Base-by-base conservation (phyloP, 92 coral and sea anemone genomes). In the Paramuricea clavata region DNA sequence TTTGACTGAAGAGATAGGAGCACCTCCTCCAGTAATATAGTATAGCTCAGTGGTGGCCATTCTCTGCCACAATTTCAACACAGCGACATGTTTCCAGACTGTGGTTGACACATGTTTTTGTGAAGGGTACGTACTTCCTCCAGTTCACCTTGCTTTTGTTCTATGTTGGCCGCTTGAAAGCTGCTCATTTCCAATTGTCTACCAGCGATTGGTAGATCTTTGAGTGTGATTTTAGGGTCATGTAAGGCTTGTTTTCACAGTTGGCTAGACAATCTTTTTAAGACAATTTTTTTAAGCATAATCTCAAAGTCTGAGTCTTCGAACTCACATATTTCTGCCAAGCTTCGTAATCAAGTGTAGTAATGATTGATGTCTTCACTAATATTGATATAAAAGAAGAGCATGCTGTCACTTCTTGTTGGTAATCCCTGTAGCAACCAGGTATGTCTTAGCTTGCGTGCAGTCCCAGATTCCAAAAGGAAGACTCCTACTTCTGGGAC, bases 61-160 rank as follows among this genome's bases (percentile, higher is more conserved):
- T 64, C 71, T 64, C 34, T 33, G 3, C 32, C 71, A 64, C 71
- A 64, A 12, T 64, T 64, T 64, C 71, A 10, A 25, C 71, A n/a
- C n/a, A n/a, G n/a, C n/a, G n/a, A 64, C n/a, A n/a, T n/a, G n/a
- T n/a, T n/a, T n/a, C n/a, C n/a, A n/a, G n/a, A n/a, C n/a, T n/a
- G 33, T 1, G 9, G 28, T 64, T 33, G 71, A 25, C 71, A 27
- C 6, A 12, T 13, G 30, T 21, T 26, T 12, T 26, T 64, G 3
- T 27, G 71, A 15, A 64, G 9, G 3, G 34, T 12, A 26, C 33
- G 33, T 26, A 64, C 9, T 11, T 64, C 44, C 10, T 39, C 44
- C 10, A 8, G 26, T 15, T 17, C 71, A 27, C 34, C 12, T 64
- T 64, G 27, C 3, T 64, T 64, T 27, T 64, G 33, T 12, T 64